Base-by-base conservation (phyloP, 92 coral and sea anemone genomes). In the Porites rus region DNA sequence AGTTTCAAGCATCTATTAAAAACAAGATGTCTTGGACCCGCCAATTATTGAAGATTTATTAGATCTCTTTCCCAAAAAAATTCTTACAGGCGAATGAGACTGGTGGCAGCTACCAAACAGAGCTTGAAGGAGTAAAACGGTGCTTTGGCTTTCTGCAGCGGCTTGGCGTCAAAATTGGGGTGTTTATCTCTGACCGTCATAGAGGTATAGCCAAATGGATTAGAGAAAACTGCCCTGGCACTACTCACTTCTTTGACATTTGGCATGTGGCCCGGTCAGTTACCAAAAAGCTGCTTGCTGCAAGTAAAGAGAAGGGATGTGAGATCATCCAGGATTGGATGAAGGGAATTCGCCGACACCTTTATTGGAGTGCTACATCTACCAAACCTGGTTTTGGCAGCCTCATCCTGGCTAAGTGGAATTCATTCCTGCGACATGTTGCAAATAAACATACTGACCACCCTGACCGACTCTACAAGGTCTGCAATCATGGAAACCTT, bases 351-450 rank as follows among this genome's bases (percentile, higher is more conserved):
- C n/a, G 83, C 20, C 25, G 71, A 4, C 90, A 88, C 50, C 21
- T 92, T 51, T 92, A 78, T 81, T 92, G 94, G 94, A 79, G 94
- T 88, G 94, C 84, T 10, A 84, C 92, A 12, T 92, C 94, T 21
- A 88, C 94, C 20, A 88, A 70, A 67, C 68, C 86, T 13, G 92
- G 92, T n/a, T 92, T 88, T 85, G 74, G 90, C 22, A 60, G 59
- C 71, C 75, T 92, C 10, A 92, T 89, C 10, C 77, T 74, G n/a
- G 95, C 95, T 1, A 92, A 92, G 74, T 92, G 95, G 93, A 68
- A 22, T 51, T 92, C 95, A 12, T 90, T 92, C 56, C 38, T 89
- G 53, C 84, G 85, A 10, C 95, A 89, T 90, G 91, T 92, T 11
- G 84, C 96, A 58, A 82, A 92, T 73, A 86, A 75, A 46, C 93